Evolutionary conservation across 2,888 invertebrate species (phyloP), one percentile per base, ranked within the genome.

Genomic region (Xanthorhoe spadicearia): DNA sequence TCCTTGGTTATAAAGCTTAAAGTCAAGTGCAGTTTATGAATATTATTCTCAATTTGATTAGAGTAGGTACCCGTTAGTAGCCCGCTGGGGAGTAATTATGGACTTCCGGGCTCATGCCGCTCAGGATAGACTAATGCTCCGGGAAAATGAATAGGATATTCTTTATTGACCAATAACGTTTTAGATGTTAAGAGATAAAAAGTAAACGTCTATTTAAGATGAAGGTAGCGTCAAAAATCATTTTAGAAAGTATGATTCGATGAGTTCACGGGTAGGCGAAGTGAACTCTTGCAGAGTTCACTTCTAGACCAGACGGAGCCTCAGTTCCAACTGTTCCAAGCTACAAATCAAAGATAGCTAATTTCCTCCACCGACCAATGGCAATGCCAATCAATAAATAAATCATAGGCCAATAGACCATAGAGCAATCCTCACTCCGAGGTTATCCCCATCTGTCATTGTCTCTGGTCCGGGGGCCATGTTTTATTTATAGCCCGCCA

Each of bases 371-470:
- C 7, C 32, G 32, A 32, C 32, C 32, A 7, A 7, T 32, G 8
- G 32, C 32, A 32, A 32, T 32, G 52, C 50, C 64, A 50, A 68
- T 64, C 52, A 64, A 68, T 68, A 68, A 68, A 68, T 68, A 64
- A 68, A 65, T 62, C 64, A 64, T 61, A 50, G 50, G 46, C 32
- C 65, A 55, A 65, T 61, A 56, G 61, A 61, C 23, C 64, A 57
- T 67, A 57, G 68, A 64, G 61, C 66, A 58, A 60, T 65, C 49
- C 56, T 43, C 51, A 49, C 64, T 52, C 53, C 43, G 51, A 65
- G 68, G 73, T 69, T 71, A 69, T 69, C 64, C 46, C 70, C 66
- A 74, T 74, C 73, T 70, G 72, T 74, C 73, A 74, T 72, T 74
- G 74, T 74, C 74, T 57, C 64, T 72, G 70, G 70, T 62, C 64